A percentile compares a stretch with the other conserved stretches of the same genome.
Evolutionary conservation across 2,113 vertebrate species (phyloP).

Genomic region (Balaenoptera acutorostrata): DNA sequence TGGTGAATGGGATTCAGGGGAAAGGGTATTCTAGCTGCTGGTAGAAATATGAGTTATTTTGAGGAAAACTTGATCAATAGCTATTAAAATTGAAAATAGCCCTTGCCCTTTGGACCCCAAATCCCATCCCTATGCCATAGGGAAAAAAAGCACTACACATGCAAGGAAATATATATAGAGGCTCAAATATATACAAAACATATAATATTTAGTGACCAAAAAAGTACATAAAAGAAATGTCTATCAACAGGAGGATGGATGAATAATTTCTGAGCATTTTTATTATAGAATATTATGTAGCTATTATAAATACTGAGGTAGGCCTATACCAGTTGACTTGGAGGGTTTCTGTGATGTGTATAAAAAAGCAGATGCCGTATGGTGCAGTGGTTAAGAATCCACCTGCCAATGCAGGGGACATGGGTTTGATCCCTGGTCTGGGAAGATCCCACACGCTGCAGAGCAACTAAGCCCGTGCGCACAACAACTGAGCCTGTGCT

Average conservation of each 20-base stretch:
- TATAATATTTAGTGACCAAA: not conserved
- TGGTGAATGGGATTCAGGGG: not conserved
- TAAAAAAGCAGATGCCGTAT: not conserved
- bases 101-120: not conserved
- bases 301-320: not conserved
- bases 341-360: not conserved
- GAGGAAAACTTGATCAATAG: not conserved
- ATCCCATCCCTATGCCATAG: not conserved
- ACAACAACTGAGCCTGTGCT: fast-evolving
- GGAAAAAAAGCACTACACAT: not conserved
- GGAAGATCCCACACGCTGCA: too few relatives aligned
- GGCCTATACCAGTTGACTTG: not conserved
- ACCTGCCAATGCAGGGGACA: too few relatives aligned
- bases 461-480: too few relatives aligned
- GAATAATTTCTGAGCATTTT: not conserved
- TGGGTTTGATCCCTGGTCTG: fast-evolving
- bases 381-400: too few relatives aligned
- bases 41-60: not conserved
- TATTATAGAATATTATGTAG: not conserved
- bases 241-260: not conserved
- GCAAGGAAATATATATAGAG: not conserved
- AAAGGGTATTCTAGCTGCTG: not conserved
- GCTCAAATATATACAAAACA: not conserved
- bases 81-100: not conserved
- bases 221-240: not conserved